Conservation (phyloP, 2,888 invertebrate genomes). For the Penaeus monodon region DNA sequence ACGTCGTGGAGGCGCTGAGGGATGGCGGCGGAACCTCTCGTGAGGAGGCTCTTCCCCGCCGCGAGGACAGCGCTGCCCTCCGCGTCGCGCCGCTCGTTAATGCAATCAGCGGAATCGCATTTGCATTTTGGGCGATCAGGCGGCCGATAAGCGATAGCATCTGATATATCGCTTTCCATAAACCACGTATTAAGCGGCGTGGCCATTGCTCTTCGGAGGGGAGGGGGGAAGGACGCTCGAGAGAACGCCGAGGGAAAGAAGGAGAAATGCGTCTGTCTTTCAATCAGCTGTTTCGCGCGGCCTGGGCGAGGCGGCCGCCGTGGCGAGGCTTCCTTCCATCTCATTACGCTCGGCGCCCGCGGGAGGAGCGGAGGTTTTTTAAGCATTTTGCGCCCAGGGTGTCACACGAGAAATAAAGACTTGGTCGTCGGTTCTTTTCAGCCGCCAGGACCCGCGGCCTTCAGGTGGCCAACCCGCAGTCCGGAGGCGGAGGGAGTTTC, state of each 20-base stretch:
- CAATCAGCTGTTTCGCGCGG: no score
- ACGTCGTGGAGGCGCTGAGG: not conserved
- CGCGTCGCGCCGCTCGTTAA: not conserved
- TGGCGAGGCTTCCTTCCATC: no score
- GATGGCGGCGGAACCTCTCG: not conserved
- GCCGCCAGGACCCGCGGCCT: conserved; percentile 7
- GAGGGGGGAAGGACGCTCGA: not conserved
- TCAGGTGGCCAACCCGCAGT: not conserved
- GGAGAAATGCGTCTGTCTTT: no score
- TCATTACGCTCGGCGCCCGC: not conserved
- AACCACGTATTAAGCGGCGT: conserved; percentile 12
- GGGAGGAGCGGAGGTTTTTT: conserved; percentile 1
- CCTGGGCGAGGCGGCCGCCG: no score
- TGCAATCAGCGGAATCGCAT: conserved; percentile 7
- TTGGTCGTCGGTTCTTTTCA: conserved; percentile 28
- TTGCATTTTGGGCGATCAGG: conserved; percentile 3
- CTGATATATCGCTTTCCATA: conserved; percentile 27
- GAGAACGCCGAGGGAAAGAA: no score
- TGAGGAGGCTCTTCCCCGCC: no score
- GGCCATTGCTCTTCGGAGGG: not conserved
- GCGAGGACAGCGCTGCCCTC: not conserved
- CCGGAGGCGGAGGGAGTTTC: not conserved
- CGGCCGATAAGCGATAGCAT: not conserved
- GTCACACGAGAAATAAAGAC: conserved; percentile 38
- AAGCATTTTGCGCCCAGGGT: conserved; percentile 36